Evolutionary conservation across 2,113 vertebrate species (phyloP).

Genomic region (Cyanistes caeruleus): DNA sequence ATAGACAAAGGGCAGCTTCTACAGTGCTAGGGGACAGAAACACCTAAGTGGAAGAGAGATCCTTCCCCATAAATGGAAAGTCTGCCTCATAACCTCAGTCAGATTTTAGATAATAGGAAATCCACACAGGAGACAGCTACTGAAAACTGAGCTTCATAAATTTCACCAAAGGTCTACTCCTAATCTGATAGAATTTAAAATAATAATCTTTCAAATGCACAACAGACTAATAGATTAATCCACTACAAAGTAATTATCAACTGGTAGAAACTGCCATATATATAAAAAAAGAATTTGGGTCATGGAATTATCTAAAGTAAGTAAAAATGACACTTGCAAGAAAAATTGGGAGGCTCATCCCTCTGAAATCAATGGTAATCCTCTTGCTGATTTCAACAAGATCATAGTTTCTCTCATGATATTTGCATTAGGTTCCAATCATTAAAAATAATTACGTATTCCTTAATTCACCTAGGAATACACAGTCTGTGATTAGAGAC

Average conservation of each 20-base stretch:
- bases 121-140: background rate
- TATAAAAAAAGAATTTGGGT: background rate
- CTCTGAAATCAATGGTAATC: background rate
- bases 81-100: background rate
- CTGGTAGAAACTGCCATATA: background rate
- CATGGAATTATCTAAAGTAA: background rate
- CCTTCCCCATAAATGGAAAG: background rate
- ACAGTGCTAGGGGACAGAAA: background rate
- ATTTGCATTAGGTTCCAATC: background rate
- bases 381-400: background rate
- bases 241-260: background rate
- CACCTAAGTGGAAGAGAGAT: background rate
- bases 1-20: background rate
- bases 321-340: background rate
- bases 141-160: constrained; percentile 47
- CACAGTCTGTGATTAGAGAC: background rate
- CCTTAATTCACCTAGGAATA: background rate
- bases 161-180: background rate
- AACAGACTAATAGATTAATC: background rate
- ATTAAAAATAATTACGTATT: background rate
- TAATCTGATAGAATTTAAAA: constrained; percentile 7
- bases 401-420: background rate
- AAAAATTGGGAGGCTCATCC: background rate
- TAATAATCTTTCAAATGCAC: background rate
- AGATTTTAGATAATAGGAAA: constrained; percentile 41